These are phyloP conservation scores for Corbicula japonica DNA, from an alignment of 2,888 invertebrate species.

Conservation along the genomic window DNA sequence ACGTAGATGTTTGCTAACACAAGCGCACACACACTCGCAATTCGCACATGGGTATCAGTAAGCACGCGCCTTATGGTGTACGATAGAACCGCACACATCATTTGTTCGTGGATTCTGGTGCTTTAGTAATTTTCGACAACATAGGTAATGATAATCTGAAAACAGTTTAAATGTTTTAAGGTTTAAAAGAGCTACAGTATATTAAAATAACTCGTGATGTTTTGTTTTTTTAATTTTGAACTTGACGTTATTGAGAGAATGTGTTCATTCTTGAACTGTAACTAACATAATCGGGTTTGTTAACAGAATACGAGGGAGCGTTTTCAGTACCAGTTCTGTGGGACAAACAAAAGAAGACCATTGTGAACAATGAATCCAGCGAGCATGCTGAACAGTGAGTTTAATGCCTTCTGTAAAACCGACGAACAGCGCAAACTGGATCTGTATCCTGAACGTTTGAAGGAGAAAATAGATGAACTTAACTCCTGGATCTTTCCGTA, in stretches of 20 bases:
- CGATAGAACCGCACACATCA: too few species aligned
- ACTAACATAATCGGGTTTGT: background rate
- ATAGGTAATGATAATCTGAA: too few species aligned
- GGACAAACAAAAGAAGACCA: slow-evolving; percentile 81
- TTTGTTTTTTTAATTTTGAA: background rate
- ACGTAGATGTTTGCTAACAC: too few species aligned
- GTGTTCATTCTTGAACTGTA: background rate
- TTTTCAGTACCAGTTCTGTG: slow-evolving; percentile 83
- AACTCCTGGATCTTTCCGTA: slow-evolving; percentile 84
- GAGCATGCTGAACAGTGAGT: slow-evolving; percentile 85
- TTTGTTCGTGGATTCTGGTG: too few species aligned
- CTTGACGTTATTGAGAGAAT: background rate
- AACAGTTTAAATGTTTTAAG: too few species aligned
- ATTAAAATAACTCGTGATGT: background rate
- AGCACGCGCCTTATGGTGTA: too few species aligned
- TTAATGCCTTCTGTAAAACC: slow-evolving; percentile 83
- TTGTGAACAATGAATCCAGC: slow-evolving; percentile 85
- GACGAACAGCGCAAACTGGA: slow-evolving; percentile 77
- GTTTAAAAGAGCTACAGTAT: too few species aligned
- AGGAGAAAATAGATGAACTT: slow-evolving; percentile 78
- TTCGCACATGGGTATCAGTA: too few species aligned
- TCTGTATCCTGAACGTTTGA: slow-evolving; percentile 80
- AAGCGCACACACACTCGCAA: too few species aligned
- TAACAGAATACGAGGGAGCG: slow-evolving; percentile 78
- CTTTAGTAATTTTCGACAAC: too few species aligned